Conservation (phyloP, 2,797 vertebrate species). For the Mus caroli region DNA sequence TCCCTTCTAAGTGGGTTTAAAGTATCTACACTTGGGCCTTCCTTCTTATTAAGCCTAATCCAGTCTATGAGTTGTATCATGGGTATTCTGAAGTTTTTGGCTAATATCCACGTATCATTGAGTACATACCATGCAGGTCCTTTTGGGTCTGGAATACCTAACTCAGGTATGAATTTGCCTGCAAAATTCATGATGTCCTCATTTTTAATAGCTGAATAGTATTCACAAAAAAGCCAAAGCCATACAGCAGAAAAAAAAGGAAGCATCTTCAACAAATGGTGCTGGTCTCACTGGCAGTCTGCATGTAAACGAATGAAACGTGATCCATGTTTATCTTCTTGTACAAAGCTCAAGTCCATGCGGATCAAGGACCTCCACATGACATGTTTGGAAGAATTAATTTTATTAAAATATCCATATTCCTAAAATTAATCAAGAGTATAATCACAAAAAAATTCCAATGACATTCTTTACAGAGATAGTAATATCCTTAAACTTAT, state of each 20-base stretch:
- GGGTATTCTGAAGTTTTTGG: neutral
- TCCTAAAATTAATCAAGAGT: neutral
- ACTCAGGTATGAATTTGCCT: neutral
- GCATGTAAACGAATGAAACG: neutral
- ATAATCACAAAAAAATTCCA: neutral
- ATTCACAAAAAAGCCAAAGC: neutral
- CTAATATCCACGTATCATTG: neutral
- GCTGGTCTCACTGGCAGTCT: neutral
- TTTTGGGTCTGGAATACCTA: neutral
- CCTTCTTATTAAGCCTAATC: neutral
- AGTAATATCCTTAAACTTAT: neutral
- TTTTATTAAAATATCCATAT: neutral
- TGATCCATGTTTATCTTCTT: neutral
- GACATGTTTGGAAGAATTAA: neutral
- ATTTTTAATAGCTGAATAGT: neutral
- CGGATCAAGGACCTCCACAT: neutral
- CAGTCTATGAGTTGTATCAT: neutral
- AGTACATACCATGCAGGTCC: neutral
- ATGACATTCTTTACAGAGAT: neutral
- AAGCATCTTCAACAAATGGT: neutral
- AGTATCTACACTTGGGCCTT: neutral
- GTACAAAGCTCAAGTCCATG: neutral
- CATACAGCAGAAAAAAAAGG: neutral
- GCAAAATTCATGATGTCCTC: neutral
- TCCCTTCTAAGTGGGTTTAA: neutral